A percentile compares a stretch with the other conserved stretches of the same genome.
Conservation (phyloP, 2,888 invertebrate species). For the Machimus rusticus region DNA sequence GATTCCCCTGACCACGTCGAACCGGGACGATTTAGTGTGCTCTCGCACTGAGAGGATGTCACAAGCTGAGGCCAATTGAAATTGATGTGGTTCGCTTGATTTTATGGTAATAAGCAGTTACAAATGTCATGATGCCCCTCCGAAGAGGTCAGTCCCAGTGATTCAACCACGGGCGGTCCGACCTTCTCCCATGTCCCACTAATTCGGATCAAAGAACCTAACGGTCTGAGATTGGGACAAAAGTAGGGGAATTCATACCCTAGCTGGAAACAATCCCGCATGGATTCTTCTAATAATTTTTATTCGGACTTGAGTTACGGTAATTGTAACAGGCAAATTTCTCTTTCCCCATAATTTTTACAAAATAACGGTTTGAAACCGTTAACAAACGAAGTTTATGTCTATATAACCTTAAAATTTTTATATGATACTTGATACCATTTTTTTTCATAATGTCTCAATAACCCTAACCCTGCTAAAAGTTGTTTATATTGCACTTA, state of each 20-base stretch:
- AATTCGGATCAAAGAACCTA: not conserved
- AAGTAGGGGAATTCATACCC: not conserved
- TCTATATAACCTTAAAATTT: no score
- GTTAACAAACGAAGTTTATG: not conserved
- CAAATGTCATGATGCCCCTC: constrained; percentile 20
- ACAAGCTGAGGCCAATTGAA: constrained; percentile 36
- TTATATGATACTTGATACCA: no score
- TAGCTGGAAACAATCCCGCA: not conserved
- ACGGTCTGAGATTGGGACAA: not conserved
- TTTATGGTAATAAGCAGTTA: constrained; percentile 39
- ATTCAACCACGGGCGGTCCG: not conserved
- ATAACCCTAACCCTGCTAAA: no score
- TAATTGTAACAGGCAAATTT: not conserved
- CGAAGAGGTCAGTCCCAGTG: not conserved
- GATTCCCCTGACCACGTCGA: not conserved
- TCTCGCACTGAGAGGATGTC: constrained; percentile 31
- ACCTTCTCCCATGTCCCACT: not conserved
- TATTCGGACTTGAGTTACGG: not conserved
- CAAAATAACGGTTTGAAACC: not conserved
- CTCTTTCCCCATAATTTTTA: not conserved
- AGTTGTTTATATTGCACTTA: no score
- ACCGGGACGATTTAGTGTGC: constrained; percentile 26
- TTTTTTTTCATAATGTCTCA: no score
- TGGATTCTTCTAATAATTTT: not conserved
- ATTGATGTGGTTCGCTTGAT: constrained; percentile 29